These are phyloP conservation scores for Drosophila quadrilineata DNA, from an alignment of 1,140 invertebrate species.

Conservation along the genomic window DNA sequence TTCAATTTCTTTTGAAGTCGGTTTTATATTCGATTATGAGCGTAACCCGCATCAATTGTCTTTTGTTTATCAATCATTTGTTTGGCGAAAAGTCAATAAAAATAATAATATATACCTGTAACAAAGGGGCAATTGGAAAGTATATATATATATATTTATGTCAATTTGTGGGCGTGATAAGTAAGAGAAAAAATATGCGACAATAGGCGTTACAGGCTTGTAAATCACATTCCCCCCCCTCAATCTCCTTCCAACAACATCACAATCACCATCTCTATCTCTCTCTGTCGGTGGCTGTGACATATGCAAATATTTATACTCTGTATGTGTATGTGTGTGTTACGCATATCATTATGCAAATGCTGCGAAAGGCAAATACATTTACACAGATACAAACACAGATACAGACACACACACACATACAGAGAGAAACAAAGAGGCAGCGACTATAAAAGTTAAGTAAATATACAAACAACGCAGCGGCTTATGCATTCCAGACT, in stretches of 20 bases:
- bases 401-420: not conserved
- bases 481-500: slow-evolving; percentile 60
- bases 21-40: not conserved
- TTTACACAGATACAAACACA: not conserved
- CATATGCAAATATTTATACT: slow-evolving; percentile 49
- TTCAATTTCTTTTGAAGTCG: slow-evolving; percentile 1
- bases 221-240: no score
- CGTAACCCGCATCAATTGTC: slow-evolving; percentile 5
- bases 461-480: slow-evolving; percentile 46
- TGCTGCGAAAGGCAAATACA: slow-evolving; percentile 31
- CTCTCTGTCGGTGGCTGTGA: slow-evolving; percentile 20
- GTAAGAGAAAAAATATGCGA: not conserved
- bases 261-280: no score
- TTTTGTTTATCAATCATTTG: slow-evolving; percentile 25
- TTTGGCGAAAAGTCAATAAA: slow-evolving; percentile 16
- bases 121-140: slow-evolving; percentile 10
- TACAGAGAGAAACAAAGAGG: not conserved
- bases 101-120: slow-evolving; percentile 5
- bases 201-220: not conserved
- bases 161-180: not conserved
- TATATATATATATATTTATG: slow-evolving; percentile 27
- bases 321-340: slow-evolving; percentile 14
- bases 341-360: slow-evolving; percentile 52
- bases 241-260: no score
- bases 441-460: slow-evolving; percentile 39